Percentiles rank a stretch among this genome's conserved stretches.
Evolutionary conservation across 2,797 vertebrate species (phyloP).

Genomic region (Malurus splendens): DNA sequence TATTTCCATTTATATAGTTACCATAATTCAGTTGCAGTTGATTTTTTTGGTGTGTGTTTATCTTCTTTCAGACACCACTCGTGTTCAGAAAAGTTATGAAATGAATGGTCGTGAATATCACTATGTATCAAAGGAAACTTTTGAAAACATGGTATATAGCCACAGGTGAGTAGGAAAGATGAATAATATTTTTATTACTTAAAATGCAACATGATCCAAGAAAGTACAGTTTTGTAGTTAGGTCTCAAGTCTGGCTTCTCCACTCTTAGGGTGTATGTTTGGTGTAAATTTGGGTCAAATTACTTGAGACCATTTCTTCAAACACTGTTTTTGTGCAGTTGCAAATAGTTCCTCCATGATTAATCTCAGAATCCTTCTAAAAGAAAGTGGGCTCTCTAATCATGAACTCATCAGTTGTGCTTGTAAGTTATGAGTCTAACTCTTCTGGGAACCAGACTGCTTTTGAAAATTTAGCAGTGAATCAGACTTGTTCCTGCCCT

Average conservation of each 20-base stretch:
- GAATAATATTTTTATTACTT: not conserved
- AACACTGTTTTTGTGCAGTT: not conserved
- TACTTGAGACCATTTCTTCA: not conserved
- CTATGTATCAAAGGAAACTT: slow-evolving; percentile 85
- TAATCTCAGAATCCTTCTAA: not conserved
- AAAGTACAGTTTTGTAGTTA: not conserved
- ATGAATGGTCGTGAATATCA: slow-evolving; percentile 90
- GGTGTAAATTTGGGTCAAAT: not conserved
- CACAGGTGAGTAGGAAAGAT: slow-evolving; percentile 75
- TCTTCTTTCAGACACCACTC: slow-evolving; percentile 84
- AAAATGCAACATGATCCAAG: not conserved
- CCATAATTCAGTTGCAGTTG: not conserved
- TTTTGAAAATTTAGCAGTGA: not conserved
- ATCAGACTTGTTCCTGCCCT: not conserved
- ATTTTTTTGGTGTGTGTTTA: not conserved
- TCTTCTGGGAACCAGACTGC: not conserved
- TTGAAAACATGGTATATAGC: slow-evolving; percentile 87
- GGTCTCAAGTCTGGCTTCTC: not conserved
- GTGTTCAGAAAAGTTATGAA: slow-evolving; percentile 85
- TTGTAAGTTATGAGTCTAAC: not conserved
- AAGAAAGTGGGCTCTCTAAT: not conserved
- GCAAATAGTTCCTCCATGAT: not conserved
- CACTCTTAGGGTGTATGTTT: not conserved
- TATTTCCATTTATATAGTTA: not conserved
- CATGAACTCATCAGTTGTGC: not conserved